Base-by-base conservation (phyloP, 2,113 vertebrate genomes). In the Loxodonta africana region DNA sequence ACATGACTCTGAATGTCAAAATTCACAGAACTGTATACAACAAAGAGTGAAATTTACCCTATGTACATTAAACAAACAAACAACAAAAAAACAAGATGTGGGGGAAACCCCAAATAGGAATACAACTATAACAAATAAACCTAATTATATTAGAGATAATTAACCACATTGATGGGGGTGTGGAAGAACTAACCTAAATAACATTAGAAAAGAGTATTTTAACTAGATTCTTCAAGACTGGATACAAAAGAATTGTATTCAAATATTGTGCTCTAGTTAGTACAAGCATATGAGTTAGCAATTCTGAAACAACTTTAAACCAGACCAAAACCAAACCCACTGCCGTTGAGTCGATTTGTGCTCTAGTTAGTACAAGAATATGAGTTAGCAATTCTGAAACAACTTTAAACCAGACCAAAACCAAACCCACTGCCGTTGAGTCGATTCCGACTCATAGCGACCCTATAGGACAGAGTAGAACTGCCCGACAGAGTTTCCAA, bases 91-190 rank as follows among this genome's bases (percentile, higher is more conserved):
- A 21, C 10, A 84, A 89, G 15, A 76, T 44, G 37, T 88, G 41
- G 48, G 62, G 33, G 8, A 10, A 41, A 33, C 1, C 2, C 62
- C 41, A 84, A 83, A 69, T 1, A 92, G 53, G 17, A 94, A 88
- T 69, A 83, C 8, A 83, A 30, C 25, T 65, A 20, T 26, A 96
- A 96, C 23, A 82, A 82, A 67, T 83, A 7, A 89, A 83, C 33
- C 37, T 90, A 88, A 73, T 85, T 90, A 86, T 88, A 90, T 78
- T 86, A 91, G 5, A 95, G 86, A 93, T 51, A 74, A 78, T 37
- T 81, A 82, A 51, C 2, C 26, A 88, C 23, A 84, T 0, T 44
- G 46, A 88, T 84, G 5, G 12, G 3, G 30, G 57, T 63, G 21
- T 33, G 33, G 25, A 89, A 94, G 25, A 93, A 94, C 23, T 67